Evolutionary conservation across 2,888 invertebrate genomes (phyloP).

Genomic region (Glaucopsyche alexis): DNA sequence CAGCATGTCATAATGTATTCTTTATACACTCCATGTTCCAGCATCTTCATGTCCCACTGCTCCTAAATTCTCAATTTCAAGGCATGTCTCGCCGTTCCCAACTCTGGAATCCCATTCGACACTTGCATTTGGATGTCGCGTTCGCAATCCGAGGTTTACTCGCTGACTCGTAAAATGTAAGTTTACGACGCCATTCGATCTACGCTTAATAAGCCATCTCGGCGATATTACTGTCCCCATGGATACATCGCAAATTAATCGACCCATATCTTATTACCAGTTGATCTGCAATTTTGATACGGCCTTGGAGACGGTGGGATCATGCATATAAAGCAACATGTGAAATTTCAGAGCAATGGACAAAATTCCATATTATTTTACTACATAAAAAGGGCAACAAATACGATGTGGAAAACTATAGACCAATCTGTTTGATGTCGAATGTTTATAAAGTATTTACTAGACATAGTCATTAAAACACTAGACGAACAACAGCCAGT

Average conservation of each 20-base stretch:
- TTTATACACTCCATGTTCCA: no score
- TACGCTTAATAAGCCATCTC: constrained; percentile 17
- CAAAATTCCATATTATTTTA: no score
- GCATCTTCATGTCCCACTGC: no score
- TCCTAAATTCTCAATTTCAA: no score
- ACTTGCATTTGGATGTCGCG: background rate
- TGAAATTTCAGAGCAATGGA: no score
- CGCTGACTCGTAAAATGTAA: constrained; percentile 20
- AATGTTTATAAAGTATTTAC: background rate
- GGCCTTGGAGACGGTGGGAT: background rate
- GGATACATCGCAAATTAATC: constrained; percentile 18
- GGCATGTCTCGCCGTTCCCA: no score
- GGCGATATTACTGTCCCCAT: background rate
- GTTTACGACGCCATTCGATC: constrained; percentile 15
- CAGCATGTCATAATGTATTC: no score
- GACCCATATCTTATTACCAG: constrained; percentile 9
- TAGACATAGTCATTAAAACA: no score
- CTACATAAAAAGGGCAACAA: no score
- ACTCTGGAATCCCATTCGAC: background rate
- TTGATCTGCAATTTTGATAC: background rate
- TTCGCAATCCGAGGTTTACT: constrained; percentile 16
- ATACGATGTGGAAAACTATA: no score
- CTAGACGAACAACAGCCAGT: no score
- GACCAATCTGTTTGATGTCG: background rate
- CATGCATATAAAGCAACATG: background rate